These are phyloP conservation scores for Drosophila santomea DNA, from an alignment of 1,140 invertebrate genomes.

Conservation along the genomic window DNA sequence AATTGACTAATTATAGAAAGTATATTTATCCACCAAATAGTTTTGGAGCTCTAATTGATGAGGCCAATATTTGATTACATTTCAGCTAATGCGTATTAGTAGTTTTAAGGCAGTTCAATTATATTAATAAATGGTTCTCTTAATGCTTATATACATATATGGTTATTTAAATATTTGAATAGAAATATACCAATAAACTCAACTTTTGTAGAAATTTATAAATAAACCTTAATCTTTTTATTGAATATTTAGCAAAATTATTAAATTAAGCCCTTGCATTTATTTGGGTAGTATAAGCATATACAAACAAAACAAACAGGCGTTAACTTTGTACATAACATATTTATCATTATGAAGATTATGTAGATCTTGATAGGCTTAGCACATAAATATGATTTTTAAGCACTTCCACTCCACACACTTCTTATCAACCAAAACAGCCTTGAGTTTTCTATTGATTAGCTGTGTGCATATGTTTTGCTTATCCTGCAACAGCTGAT, in stretches of 20 bases:
- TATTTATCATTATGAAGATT: neutral
- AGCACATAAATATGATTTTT: neutral
- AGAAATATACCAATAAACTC: no score
- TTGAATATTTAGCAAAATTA: no score
- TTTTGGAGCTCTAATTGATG: neutral
- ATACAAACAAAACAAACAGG: no score
- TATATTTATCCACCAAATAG: neutral
- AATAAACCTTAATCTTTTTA: no score
- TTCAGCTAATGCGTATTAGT: neutral
- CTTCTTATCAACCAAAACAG: constrained; percentile 25
- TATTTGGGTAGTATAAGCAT: no score
- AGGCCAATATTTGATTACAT: neutral
- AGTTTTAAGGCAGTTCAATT: neutral
- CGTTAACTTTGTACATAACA: neutral
- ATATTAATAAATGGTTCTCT: neutral
- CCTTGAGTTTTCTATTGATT: constrained; percentile 61
- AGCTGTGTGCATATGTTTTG: constrained; percentile 21
- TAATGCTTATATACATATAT: no score
- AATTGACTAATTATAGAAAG: constrained; percentile 7
- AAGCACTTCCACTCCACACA: neutral
- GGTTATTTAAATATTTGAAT: no score
- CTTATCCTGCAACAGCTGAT: constrained; percentile 62
- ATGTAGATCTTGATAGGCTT: no score
- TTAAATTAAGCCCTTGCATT: no score
- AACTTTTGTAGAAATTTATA: no score